Evolutionary conservation across 2,113 vertebrate species (phyloP), one percentile per base, ranked within the genome.

Genomic region (Heptranchias perlo): DNA sequence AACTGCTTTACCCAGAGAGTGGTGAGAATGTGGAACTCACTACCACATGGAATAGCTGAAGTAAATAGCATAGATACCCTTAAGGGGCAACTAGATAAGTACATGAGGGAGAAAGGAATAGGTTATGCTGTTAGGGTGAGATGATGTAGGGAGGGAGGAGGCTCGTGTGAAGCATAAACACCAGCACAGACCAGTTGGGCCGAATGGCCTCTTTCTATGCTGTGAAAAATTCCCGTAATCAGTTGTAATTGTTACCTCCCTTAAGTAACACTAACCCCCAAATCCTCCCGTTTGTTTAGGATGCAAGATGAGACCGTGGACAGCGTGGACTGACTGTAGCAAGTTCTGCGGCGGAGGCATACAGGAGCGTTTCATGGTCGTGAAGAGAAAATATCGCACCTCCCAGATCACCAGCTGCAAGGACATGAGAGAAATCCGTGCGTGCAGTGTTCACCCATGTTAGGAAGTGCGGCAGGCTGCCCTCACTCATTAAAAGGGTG

Each of bases 341-440:
- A 99, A 99, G 35, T 96, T 98, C 35, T 99, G 99, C 0, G 98
- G 99, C 0, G 99, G 99, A 10, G 99, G 99, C 47, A 99, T 99
- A 96, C 99, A 99, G 96, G 99, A 99, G 96, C 98, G 99, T 69
- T 98, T 99, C 96, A 99, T 99, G 99, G 98, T 98, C 0, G 99
- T 99, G 31, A 99, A 99, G 98, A 99, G 98, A 97, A 98, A 98
- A 96, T 98, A 98, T 97, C 99, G 98, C 98, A 98, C 98, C 73
- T 97, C 98, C 96, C 99, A 99, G 97, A 98, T 99, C 91, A 98
- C 98, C 96, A 99, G 99, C 97, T 99, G 99, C 97, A 99, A 99
- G 97, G 99, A 99, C 98, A 99, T 99, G 97, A 99, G 99, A 97
- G 99, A 99, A 98, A 98, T 99, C 96, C 98, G 99, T 96, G 99